Conservation (phyloP, 2,888 invertebrate genomes). For the Dasypolia templi region DNA sequence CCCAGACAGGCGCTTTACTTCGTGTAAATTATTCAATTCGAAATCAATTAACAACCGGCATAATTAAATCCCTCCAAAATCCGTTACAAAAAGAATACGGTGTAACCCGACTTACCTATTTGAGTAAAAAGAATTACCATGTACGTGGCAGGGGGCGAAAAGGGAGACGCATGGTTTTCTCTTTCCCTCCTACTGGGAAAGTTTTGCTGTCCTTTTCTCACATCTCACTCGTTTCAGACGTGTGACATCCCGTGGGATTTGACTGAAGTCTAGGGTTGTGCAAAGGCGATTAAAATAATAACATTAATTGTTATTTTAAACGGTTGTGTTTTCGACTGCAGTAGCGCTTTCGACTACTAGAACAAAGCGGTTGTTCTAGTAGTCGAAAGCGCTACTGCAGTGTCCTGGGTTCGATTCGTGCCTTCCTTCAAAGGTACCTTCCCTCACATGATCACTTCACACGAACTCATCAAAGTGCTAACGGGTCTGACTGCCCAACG, state of each 20-base stretch:
- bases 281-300: conserved; percentile 34
- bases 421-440: too few relatives aligned
- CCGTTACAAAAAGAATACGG: conserved; percentile 74
- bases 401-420: too few relatives aligned
- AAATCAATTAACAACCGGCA: conserved; percentile 41
- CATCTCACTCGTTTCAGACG: conserved; percentile 87
- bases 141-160: conserved; percentile 63
- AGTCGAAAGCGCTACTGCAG: too few relatives aligned
- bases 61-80: conserved; percentile 70
- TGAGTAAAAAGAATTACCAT: conserved; percentile 79
- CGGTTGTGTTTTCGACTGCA: conserved; percentile 1
- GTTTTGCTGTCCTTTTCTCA: conserved; percentile 78
- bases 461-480: too few relatives aligned
- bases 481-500: too few relatives aligned
- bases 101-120: conserved; percentile 72
- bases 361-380: too few relatives aligned
- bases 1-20: too few relatives aligned
- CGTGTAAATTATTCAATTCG: conserved; percentile 8
- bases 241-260: conserved; percentile 89
- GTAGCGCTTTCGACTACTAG: too few relatives aligned
- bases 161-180: conserved; percentile 66
- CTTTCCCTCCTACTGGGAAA: conserved; percentile 68
- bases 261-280: conserved; percentile 81
- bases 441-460: too few relatives aligned
- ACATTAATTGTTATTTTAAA: conserved; percentile 22